A percentile compares a stretch with the other conserved stretches of the same genome.
These are phyloP conservation scores for Aphaenogaster floridana DNA, from an alignment of 1,140 invertebrate genomes.

Conservation along the genomic window DNA sequence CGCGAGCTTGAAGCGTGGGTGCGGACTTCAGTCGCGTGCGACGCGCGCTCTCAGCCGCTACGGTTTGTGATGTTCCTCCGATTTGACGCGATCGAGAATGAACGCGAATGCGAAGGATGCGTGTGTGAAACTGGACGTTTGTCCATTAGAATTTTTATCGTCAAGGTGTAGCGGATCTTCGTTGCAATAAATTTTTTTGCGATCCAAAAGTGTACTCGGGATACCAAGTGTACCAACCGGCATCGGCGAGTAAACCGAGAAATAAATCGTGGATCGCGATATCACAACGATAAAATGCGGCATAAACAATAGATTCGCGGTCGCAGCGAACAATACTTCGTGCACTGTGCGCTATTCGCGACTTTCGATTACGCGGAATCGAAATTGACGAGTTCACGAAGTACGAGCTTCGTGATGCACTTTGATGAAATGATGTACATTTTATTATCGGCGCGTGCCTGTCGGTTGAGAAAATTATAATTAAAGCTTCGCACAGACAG, in stretches of 20 bases:
- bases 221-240: not conserved
- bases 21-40: conserved; percentile 80
- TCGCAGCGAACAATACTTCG: not conserved
- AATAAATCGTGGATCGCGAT: not conserved
- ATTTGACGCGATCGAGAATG: not conserved
- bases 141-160: not conserved
- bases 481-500: not conserved
- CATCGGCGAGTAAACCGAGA: not conserved
- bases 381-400: not conserved
- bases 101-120: not conserved
- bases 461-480: conserved; percentile 1
- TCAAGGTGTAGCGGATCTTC: not conserved
- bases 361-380: not conserved
- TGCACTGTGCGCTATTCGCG: not conserved
- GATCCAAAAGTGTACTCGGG: not conserved
- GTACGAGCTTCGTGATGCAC: not conserved
- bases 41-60: conserved; percentile 73
- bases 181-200: not conserved
- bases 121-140: not conserved
- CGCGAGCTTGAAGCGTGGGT: conserved; percentile 58
- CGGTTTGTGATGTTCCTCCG: not conserved
- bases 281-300: not conserved
- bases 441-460: not conserved
- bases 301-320: not conserved
- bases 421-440: not conserved